These are phyloP conservation scores for Luffia ferchaultella DNA, from an alignment of 2,888 invertebrate species.

Conservation along the genomic window DNA sequence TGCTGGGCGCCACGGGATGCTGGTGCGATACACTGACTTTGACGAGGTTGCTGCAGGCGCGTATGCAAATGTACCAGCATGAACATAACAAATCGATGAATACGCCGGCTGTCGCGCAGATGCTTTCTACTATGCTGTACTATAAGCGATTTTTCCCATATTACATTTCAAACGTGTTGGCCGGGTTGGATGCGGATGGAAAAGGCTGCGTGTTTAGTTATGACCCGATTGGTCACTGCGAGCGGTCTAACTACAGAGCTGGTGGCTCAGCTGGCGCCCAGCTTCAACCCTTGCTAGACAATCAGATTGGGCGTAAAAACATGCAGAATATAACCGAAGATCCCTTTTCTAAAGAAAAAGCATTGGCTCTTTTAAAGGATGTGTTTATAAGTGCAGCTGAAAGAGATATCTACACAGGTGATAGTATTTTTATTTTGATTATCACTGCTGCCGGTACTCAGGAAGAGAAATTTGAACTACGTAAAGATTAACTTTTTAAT, in stretches of 20 bases:
- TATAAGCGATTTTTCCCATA: conserved; percentile 98
- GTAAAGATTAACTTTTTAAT: conserved; percentile 78
- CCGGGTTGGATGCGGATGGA: conserved; percentile 92
- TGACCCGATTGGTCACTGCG: conserved; percentile 97
- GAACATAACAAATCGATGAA: conserved; percentile 94
- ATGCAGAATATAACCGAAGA: conserved; percentile 73
- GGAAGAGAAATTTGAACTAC: conserved; percentile 78
- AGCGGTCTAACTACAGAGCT: conserved; percentile 83
- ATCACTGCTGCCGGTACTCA: conserved; percentile 88
- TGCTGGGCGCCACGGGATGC: conserved; percentile 95
- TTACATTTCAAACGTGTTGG: conserved; percentile 94
- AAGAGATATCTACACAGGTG: conserved; percentile 97
- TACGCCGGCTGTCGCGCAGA: conserved; percentile 92
- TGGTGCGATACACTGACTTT: conserved; percentile 97
- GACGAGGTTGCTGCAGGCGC: conserved; percentile 81
- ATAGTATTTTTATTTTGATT: conserved; percentile 84
- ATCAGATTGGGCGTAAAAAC: conserved; percentile 93
- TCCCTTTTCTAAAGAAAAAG: conserved; percentile 80
- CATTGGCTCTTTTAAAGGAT: conserved; percentile 88
- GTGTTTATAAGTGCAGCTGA: conserved; percentile 98
- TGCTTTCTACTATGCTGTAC: conserved; percentile 95
- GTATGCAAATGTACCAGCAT: conserved; percentile 95
- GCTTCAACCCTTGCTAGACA: conserved; percentile 94
- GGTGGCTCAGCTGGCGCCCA: conserved; percentile 91
- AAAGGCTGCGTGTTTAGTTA: conserved; percentile 96